Base-by-base conservation (phyloP, 2,797 vertebrate species). In the Stomatorhinus walkeri region DNA sequence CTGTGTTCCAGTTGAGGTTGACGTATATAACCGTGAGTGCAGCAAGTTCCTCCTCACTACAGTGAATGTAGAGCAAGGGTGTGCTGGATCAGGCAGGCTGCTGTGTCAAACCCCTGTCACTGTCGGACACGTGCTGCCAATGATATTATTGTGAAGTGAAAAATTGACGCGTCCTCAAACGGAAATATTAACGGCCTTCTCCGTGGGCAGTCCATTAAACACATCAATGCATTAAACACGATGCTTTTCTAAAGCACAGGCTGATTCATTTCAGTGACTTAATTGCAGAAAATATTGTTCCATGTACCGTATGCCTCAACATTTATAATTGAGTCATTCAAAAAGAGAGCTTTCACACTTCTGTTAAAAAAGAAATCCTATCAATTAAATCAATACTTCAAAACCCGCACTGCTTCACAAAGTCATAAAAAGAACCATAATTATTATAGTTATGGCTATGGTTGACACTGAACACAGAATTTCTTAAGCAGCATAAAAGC, bases 331-430 rank as follows among this genome's bases (percentile, higher is more conserved):
- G 51, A 40, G 51, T 40, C 52, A 56, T 56, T 87, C 52, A 87
- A 43, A 54, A 32, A 61, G 85, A 56, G n/a, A 84, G 81, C 81
- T 48, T 83, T 51, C 52, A 59, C 87, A 56, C 19, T 43, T 61
- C 51, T 59, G 14, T 43, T 40, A 24, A 68, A 76, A n/a, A 61
- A 61, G 22, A 56, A 87, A 24, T 61, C 48, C 22, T 83, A 87
- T 87, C 86, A 83, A 87, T 89, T 87, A 83, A 87, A 56, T 87
- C 56, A n/a, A 19, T 85, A 85, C 49, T 28, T 85, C 81, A 84
- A 84, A 84, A 84, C n/a, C 51, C 28, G 16, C 19, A 32, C 19
- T 56, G 85, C 51, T 61, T 87, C 51, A 59, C 36, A 28, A 87
- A 59, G 51, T 28, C 85, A 59, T 87, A 87, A n/a, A 87, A 59